Percentiles rank a stretch among this genome's conserved stretches.
Conservation (phyloP, 1,140 invertebrate species). For the Drosophila pseudoananassae region DNA sequence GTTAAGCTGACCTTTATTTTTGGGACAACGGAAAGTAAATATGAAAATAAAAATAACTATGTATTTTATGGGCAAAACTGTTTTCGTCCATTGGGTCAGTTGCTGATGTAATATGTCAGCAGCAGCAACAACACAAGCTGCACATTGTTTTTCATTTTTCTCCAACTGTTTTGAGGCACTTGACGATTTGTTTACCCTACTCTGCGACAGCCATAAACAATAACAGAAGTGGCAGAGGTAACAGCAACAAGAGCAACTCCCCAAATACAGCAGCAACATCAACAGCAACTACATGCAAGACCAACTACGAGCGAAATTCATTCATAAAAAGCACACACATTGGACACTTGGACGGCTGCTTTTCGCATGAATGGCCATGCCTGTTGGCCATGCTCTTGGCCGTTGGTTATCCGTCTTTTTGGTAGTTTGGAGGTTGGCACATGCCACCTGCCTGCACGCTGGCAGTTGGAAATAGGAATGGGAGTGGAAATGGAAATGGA, state of each 20-base stretch:
- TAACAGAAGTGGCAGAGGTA: slow-evolving; percentile 34
- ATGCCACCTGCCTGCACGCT: slow-evolving; percentile 22
- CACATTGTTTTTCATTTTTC: slow-evolving; percentile 58
- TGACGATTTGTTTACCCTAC: slow-evolving; percentile 67
- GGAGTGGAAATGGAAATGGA: slow-evolving; percentile 18
- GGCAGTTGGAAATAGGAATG: slow-evolving; percentile 22
- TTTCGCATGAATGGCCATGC: slow-evolving; percentile 75
- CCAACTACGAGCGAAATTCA: slow-evolving; percentile 73
- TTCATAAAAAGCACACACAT: slow-evolving; percentile 69
- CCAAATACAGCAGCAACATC: slow-evolving; percentile 31
- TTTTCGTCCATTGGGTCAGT: slow-evolving; percentile 21
- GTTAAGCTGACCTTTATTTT: slow-evolving; percentile 19
- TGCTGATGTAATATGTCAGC: slow-evolving; percentile 60
- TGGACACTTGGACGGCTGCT: slow-evolving; percentile 60
- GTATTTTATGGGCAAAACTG: slow-evolving; percentile 19
- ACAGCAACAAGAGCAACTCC: slow-evolving; percentile 35
- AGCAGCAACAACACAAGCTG: slow-evolving; percentile 22
- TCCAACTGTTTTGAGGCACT: slow-evolving; percentile 32
- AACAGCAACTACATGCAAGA: slow-evolving; percentile 35
- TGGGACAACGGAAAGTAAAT: slow-evolving; percentile 17
- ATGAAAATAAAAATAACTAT: slow-evolving; percentile 10
- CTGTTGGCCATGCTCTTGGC: slow-evolving; percentile 53
- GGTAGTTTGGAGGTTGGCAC: slow-evolving; percentile 43
- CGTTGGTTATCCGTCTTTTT: slow-evolving; percentile 22
- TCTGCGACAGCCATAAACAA: slow-evolving; percentile 54